A percentile compares a stretch with the other conserved stretches of the same genome.
phyloP scores from a whole-genome alignment of 2,113 vertebrate genomes.

The Caracal caracal region DNA sequence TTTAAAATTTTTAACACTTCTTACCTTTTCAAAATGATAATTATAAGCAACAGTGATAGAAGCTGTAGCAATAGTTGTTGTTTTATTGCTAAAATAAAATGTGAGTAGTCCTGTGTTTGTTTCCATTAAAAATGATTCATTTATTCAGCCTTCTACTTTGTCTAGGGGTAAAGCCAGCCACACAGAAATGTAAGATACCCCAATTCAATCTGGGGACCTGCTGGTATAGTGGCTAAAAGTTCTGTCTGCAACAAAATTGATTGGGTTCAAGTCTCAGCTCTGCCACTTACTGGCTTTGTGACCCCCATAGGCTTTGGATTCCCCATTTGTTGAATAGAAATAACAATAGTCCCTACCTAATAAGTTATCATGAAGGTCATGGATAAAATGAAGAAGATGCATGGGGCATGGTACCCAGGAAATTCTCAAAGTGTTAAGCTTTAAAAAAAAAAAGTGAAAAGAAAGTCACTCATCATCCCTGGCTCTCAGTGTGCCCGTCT shows the following conservation, averaged over 20 bases:
- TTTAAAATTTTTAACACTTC: not conserved
- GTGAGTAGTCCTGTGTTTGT: not conserved
- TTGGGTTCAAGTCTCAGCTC: not conserved
- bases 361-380: not conserved
- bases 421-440: no score
- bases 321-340: not conserved
- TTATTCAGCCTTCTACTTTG: not conserved
- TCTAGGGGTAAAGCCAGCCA: no score
- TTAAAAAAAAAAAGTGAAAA: not conserved
- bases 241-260: not conserved
- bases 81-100: conserved; percentile 1
- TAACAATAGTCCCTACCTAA: not conserved
- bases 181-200: no score
- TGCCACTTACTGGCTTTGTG: not conserved
- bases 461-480: not conserved
- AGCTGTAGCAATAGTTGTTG: not conserved
- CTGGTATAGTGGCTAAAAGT: not conserved
- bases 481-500: not conserved
- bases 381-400: not conserved
- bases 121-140: not conserved
- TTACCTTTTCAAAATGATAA: not conserved
- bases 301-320: not conserved
- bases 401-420: not conserved
- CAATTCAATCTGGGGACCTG: not conserved
- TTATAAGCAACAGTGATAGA: not conserved